Evolutionary conservation across 2,888 invertebrate species (phyloP).

Genomic region (Nebria salina): DNA sequence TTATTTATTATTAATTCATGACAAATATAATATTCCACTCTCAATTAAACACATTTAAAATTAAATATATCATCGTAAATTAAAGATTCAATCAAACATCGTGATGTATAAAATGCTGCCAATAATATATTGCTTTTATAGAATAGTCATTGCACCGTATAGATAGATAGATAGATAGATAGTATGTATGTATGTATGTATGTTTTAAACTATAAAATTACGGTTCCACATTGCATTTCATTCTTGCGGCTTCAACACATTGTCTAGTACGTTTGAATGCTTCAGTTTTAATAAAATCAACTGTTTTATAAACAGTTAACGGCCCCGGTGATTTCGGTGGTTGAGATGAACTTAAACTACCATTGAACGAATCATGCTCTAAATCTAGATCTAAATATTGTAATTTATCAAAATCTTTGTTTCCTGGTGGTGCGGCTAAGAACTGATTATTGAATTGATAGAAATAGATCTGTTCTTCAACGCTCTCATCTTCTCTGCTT

Average conservation of each 20-base stretch:
- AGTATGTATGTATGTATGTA: not conserved
- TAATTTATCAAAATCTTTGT: conserved; percentile 58
- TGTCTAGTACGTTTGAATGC: conserved; percentile 89
- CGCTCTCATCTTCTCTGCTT: conserved; percentile 24
- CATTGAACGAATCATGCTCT: conserved; percentile 61
- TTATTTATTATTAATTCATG: not conserved
- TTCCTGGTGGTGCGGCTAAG: conserved; percentile 53
- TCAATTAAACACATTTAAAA: not conserved
- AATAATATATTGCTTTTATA: conserved; percentile 40
- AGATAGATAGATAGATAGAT: conserved; percentile 16
- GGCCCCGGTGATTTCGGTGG: conserved; percentile 53
- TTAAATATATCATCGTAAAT: not conserved
- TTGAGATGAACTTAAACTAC: conserved; percentile 45
- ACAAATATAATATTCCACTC: not conserved
- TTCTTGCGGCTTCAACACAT: conserved; percentile 77
- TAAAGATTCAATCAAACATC: not conserved
- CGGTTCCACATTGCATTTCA: conserved; percentile 59
- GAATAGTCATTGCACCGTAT: conserved; percentile 35
- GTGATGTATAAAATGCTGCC: conserved; percentile 32
- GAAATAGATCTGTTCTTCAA: conserved; percentile 58
- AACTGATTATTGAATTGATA: conserved; percentile 59
- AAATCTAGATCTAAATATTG: conserved; percentile 91
- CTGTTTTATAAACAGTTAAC: conserved; percentile 84
- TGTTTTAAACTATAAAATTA: conserved; percentile 7
- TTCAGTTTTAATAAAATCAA: conserved; percentile 93